A percentile compares a stretch with the other conserved stretches of the same genome.
These are phyloP conservation scores for Plemyria rubiginata DNA, from an alignment of 2,888 invertebrate genomes.

Conservation along the genomic window DNA sequence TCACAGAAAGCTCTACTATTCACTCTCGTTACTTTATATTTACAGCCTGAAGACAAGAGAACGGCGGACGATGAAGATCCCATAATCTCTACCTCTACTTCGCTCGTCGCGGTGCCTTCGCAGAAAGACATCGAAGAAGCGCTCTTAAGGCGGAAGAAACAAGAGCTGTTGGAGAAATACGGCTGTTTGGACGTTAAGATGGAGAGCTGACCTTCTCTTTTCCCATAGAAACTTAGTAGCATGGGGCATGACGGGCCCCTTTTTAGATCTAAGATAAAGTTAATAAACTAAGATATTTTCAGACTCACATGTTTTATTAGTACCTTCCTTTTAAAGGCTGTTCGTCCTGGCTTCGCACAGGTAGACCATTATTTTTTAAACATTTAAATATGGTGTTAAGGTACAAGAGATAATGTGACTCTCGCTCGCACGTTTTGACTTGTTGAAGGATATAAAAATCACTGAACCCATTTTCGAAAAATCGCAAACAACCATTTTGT, in stretches of 20 bases:
- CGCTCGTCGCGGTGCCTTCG: constrained; percentile 96
- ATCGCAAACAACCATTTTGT: too few species aligned
- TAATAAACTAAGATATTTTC: constrained; percentile 9
- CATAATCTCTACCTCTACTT: constrained; percentile 51
- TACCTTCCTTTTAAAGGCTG: too few species aligned
- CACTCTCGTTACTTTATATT: neutral
- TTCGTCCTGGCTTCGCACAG: too few species aligned
- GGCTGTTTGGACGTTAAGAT: constrained; percentile 82
- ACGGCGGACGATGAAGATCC: constrained; percentile 66
- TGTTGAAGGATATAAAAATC: too few species aligned
- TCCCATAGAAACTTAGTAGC: neutral
- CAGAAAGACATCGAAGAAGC: constrained; percentile 98
- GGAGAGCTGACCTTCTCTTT: constrained; percentile 62
- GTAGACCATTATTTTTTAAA: too few species aligned
- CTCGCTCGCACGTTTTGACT: too few species aligned
- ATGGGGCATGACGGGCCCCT: neutral
- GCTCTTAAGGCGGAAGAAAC: constrained; percentile 94
- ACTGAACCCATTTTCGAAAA: too few species aligned
- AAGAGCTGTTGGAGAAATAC: constrained; percentile 95
- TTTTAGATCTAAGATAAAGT: constrained; percentile 6
- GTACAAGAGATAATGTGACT: too few species aligned
- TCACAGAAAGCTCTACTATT: too few species aligned
- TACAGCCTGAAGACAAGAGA: constrained; percentile 75
- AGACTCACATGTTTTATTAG: neutral
- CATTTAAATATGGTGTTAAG: too few species aligned